A percentile compares a stretch with the other conserved stretches of the same genome.
Evolutionary conservation across 2,113 vertebrate genomes (phyloP).

Genomic region (Neofelis nebulosa): DNA sequence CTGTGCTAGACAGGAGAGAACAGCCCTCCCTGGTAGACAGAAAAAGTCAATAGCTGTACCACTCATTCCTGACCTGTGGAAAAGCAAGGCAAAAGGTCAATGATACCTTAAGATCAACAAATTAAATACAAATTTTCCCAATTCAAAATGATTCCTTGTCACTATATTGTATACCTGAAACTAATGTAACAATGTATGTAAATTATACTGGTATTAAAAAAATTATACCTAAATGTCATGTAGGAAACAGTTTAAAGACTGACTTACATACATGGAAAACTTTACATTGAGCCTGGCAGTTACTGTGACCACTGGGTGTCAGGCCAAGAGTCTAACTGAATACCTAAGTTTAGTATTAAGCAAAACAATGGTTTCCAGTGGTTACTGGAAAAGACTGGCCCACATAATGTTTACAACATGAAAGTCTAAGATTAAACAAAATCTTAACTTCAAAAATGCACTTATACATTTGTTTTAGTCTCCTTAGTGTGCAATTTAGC

Average conservation of each 20-base stretch:
- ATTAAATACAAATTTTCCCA: background rate
- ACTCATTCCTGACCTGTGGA: background rate
- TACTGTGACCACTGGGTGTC: background rate
- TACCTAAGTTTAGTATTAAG: background rate
- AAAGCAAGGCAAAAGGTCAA: background rate
- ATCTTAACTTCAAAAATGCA: background rate
- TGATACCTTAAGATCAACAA: background rate
- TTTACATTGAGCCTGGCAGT: background rate
- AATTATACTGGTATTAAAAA: background rate
- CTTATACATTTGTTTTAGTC: background rate
- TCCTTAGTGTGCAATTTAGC: background rate
- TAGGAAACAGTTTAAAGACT: background rate
- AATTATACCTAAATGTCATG: background rate
- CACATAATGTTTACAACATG: background rate
- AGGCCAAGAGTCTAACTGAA: background rate
- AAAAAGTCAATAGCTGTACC: background rate
- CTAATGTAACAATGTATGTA: background rate
- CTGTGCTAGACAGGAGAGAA: background rate
- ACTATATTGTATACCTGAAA: background rate
- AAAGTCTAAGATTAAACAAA: background rate
- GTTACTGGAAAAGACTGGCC: background rate
- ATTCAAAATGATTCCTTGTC: background rate
- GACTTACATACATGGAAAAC: background rate
- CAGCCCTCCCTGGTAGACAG: background rate
- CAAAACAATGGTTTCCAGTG: background rate